Conservation (phyloP, 1,140 invertebrate species). For the Calliphora vicina region DNA sequence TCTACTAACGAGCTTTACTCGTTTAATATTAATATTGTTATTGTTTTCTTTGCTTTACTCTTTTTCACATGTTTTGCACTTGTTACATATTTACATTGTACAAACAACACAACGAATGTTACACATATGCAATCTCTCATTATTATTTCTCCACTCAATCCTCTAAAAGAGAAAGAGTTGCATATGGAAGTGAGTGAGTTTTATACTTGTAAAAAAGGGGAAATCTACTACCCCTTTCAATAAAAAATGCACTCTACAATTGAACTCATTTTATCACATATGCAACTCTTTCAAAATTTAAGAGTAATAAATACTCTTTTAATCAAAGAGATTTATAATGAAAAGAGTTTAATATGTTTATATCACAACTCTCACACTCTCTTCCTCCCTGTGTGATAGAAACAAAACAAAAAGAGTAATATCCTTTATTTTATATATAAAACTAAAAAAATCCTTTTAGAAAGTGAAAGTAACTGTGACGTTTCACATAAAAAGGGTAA, state of each 20-base stretch:
- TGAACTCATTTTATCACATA: conserved; percentile 17
- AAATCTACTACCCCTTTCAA: conserved; percentile 11
- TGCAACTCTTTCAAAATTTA: background rate
- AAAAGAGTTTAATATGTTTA: background rate
- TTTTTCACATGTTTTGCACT: background rate
- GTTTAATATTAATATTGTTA: background rate
- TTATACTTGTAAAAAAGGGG: background rate
- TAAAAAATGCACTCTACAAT: no score
- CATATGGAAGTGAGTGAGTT: conserved; percentile 6
- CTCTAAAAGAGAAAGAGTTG: conserved; percentile 14
- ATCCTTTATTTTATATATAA: no score
- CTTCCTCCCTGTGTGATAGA: no score
- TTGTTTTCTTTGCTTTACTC: background rate
- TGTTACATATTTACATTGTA: background rate
- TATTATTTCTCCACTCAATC: background rate
- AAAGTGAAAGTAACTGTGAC: conserved; percentile 26
- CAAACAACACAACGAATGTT: no score
- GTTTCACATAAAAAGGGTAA: conserved; percentile 23
- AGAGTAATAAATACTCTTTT: background rate
- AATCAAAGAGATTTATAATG: background rate
- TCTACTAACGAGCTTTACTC: background rate
- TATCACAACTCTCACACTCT: no score
- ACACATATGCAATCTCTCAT: background rate
- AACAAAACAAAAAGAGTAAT: no score
- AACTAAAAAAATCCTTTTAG: background rate